Evolutionary conservation across 2,113 vertebrate genomes (phyloP).

Genomic region (Astatoreochromis straeleni): DNA sequence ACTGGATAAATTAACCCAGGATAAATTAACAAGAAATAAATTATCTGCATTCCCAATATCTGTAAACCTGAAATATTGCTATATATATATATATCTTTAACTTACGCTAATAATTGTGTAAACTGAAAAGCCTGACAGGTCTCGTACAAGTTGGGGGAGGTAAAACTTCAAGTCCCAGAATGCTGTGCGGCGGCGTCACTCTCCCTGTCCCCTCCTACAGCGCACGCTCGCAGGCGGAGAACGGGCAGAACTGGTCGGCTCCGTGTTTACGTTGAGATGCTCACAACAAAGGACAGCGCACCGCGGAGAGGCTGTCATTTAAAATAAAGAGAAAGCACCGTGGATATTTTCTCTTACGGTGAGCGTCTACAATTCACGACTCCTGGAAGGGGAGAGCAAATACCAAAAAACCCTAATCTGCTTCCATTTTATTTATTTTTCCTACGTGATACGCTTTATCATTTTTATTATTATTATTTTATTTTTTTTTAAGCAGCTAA

Average conservation of each 20-base stretch:
- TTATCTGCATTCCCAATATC: neutral
- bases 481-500: neutral
- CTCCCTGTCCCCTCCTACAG: neutral
- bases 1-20: neutral
- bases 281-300: constrained; percentile 61
- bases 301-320: constrained; percentile 29
- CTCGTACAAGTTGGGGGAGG: neutral
- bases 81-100: neutral
- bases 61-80: neutral
- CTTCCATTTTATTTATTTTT: neutral
- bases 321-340: neutral
- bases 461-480: neutral
- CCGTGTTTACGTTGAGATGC: constrained; percentile 65
- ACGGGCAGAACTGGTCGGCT: neutral
- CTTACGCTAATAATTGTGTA: neutral
- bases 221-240: neutral
- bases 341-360: neutral
- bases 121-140: neutral
- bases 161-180: constrained; percentile 37
- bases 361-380: neutral
- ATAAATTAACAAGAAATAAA: neutral
- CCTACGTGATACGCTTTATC: neutral
- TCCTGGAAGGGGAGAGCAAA: neutral
- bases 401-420: neutral
- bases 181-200: neutral